Base-by-base conservation (phyloP, 2,797 vertebrate genomes). In the Sebastolobus altivelis region DNA sequence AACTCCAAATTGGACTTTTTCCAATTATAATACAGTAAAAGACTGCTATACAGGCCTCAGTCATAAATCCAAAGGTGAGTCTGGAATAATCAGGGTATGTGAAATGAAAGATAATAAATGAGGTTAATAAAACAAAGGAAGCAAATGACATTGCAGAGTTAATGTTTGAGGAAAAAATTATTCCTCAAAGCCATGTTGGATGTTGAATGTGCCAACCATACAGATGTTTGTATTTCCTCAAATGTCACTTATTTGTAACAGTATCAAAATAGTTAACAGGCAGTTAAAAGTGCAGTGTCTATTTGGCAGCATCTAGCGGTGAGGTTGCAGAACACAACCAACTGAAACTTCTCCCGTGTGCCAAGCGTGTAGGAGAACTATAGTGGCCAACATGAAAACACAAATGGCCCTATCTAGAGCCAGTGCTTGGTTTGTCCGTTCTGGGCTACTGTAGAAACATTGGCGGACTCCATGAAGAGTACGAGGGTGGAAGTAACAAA, bases 51-150 rank as follows among this genome's bases (percentile, higher is more conserved):
- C 8, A 65, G 25, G 8, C n/a, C 25, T 25, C 35, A 20, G 60
- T 22, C 4, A 22, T 5, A 13, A 73, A 75, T 70, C 63, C 61
- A 79, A 81, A 72, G 66, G 52, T 77, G 29, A 35, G 40, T 56
- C 11, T 60, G 46, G 40, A 63, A 75, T 56, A 31, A 63, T 49
- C 20, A 60, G 13, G 27, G 18, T 22, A 35, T 43, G 29, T 70
- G 13, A 73, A 82, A 74, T 16, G 31, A 69, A 37, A 46, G 60
- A 55, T 65, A 56, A 66, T 29, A 58, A 71, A 73, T 46, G 3
- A 60, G 52, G 40, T 73, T 66, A 46, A 59, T 33, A 43, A 76
- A 81, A 72, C 11, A 63, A 65, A 38, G 33, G 35, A 58, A 52
- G 27, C 31, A 73, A 61, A 49, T 14, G 0, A 56, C 22, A 27